These are phyloP conservation scores for Pangasius djambal DNA, from an alignment of 2,797 vertebrate species.

Conservation along the genomic window DNA sequence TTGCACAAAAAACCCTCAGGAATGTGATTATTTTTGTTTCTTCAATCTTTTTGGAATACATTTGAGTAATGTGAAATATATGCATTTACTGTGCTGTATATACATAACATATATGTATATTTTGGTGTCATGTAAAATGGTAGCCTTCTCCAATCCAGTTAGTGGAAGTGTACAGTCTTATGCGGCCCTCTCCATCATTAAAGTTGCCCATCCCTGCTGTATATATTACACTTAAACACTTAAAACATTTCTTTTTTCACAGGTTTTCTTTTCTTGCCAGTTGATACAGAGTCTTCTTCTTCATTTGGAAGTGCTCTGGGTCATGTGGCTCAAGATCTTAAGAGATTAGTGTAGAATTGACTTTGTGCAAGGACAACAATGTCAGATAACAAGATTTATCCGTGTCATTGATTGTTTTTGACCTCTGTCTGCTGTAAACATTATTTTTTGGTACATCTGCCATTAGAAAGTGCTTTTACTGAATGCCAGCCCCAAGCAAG, in stretches of 20 bases:
- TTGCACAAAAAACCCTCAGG: too few relatives aligned
- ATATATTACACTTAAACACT: too few relatives aligned
- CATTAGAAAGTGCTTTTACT: not conserved
- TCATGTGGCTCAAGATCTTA: not conserved
- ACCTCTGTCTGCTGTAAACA: conserved; percentile 26
- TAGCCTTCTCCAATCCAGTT: too few relatives aligned
- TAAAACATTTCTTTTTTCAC: not conserved
- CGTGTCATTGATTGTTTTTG: conserved; percentile 9
- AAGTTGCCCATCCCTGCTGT: too few relatives aligned
- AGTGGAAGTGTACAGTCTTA: too few relatives aligned
- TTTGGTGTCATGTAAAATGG: too few relatives aligned
- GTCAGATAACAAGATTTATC: conserved; percentile 26
- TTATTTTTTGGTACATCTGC: not conserved
- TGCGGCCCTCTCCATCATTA: too few relatives aligned
- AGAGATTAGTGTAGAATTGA: conserved; percentile 19
- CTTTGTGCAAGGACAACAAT: conserved; percentile 14
- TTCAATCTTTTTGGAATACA: too few relatives aligned
- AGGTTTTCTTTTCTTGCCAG: not conserved
- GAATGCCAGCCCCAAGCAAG: not conserved
- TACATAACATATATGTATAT: too few relatives aligned
- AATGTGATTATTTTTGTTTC: too few relatives aligned
- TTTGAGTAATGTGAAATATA: too few relatives aligned
- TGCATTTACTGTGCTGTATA: too few relatives aligned
- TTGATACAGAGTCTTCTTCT: not conserved
- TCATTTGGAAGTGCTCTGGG: not conserved